Conservation (phyloP, 1,140 invertebrate genomes). For the Catajapyx aquilonaris region DNA sequence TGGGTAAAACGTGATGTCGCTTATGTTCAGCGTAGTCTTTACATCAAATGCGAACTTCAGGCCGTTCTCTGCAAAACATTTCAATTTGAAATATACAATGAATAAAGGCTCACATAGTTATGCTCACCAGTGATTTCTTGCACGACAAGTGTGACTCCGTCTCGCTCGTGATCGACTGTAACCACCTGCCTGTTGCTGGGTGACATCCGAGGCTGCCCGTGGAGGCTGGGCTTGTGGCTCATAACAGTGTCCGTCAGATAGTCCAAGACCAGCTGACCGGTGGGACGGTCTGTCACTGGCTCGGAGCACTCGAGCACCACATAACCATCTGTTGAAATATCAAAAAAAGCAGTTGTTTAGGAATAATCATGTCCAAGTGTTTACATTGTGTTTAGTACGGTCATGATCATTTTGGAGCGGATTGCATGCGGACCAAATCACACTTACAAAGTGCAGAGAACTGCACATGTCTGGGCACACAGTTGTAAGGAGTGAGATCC, state of each 20-base stretch:
- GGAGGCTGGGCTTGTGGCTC: constrained; percentile 34
- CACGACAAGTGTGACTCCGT: constrained; percentile 44
- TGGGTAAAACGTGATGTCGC: constrained; percentile 55
- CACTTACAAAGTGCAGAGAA: constrained; percentile 54
- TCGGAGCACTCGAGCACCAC: constrained; percentile 49
- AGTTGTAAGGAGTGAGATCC: constrained; percentile 51
- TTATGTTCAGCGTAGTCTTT: constrained; percentile 51
- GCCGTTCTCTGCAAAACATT: constrained; percentile 29
- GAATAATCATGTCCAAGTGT: constrained; percentile 1
- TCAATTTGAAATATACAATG: constrained; percentile 2
- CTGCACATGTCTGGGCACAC: constrained; percentile 43
- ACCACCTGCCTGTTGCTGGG: constrained; percentile 49
- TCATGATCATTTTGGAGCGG: too few species aligned
- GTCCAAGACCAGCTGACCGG: constrained; percentile 50
- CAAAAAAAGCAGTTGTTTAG: constrained; percentile 3
- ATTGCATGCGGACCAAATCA: constrained; percentile 1
- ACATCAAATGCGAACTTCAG: constrained; percentile 53
- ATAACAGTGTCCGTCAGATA: constrained; percentile 54
- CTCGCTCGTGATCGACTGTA: constrained; percentile 33
- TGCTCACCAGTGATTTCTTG: constrained; percentile 39
- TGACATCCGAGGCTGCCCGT: constrained; percentile 43
- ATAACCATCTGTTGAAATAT: constrained; percentile 38
- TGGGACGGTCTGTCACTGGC: constrained; percentile 33
- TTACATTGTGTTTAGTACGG: too few species aligned
- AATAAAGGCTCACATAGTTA: background rate